phyloP scores from a whole-genome alignment of 2,113 vertebrate genomes.

The Actinemys pallida region DNA sequence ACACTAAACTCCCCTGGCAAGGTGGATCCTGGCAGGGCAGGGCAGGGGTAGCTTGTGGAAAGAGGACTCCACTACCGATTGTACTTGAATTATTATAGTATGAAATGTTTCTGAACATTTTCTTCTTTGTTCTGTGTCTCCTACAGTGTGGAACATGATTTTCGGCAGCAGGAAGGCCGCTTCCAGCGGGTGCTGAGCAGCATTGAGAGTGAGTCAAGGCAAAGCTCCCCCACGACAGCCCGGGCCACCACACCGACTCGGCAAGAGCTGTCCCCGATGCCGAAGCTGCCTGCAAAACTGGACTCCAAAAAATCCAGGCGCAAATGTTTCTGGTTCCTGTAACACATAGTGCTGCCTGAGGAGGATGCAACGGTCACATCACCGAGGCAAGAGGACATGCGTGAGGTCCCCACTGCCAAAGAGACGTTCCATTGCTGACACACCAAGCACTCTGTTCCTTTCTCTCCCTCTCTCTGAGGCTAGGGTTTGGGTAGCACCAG shows the following conservation, averaged over 20 bases:
- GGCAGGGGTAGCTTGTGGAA: background rate
- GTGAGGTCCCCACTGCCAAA: background rate
- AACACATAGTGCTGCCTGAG: background rate
- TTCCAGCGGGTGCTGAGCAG: constrained; percentile 75
- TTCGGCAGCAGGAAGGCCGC: constrained; percentile 76
- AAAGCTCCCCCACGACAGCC: background rate
- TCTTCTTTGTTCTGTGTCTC: background rate
- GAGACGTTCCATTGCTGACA: constrained; percentile 2
- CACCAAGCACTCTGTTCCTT: background rate
- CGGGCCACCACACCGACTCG: accelerated
- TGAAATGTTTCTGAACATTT: background rate
- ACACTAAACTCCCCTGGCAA: background rate
- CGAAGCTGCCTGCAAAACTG: constrained; percentile 18
- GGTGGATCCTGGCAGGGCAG: background rate
- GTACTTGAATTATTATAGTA: background rate
- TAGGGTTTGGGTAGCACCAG: constrained; percentile 73
- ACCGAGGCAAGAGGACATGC: background rate
- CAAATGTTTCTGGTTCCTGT: constrained; percentile 78
- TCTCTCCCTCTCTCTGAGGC: constrained; percentile 38
- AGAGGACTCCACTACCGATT: background rate
- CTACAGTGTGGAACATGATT: constrained; percentile 76
- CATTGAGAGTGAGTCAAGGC: background rate
- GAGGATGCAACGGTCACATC: background rate
- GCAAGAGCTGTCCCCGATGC: background rate
- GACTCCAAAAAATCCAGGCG: constrained; percentile 65